Evolutionary conservation across 2,113 vertebrate species (phyloP).

Genomic region (Percopsis transmontana): DNA sequence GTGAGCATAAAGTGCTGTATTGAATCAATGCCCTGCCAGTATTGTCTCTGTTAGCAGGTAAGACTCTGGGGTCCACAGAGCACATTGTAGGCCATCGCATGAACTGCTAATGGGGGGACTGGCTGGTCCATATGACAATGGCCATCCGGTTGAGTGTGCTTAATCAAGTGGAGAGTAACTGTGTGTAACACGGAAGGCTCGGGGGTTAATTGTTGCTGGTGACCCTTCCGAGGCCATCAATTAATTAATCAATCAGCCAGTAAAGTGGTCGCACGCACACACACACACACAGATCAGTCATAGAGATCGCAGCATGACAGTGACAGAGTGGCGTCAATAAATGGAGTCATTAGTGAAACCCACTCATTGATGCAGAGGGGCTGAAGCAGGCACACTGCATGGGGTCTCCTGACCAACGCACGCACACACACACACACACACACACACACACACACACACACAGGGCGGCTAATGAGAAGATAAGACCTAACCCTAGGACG

Average conservation of each 20-base stretch:
- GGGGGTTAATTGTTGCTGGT: neutral
- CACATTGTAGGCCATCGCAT: neutral
- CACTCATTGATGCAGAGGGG: slow-evolving; percentile 2
- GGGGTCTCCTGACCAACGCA: slow-evolving; percentile 7
- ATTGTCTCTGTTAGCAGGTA: too few relatives aligned
- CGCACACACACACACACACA: slow-evolving; percentile 15
- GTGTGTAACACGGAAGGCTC: neutral
- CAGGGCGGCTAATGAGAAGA: slow-evolving; percentile 13
- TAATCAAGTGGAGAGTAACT: neutral
- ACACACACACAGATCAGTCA: slow-evolving; percentile 33
- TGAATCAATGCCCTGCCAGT: too few relatives aligned
- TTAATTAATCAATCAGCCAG: slow-evolving; percentile 1
- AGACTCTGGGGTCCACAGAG: too few relatives aligned
- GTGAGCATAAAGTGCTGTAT: too few relatives aligned
- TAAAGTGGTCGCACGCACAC: slow-evolving; percentile 7
- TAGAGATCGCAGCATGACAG: slow-evolving; percentile 20
- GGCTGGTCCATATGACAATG: neutral
- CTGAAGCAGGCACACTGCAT: too few relatives aligned
- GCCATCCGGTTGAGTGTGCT: neutral
- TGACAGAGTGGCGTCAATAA: slow-evolving; percentile 34
- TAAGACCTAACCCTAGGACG: slow-evolving; percentile 18
- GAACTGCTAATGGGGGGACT: neutral
- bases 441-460: neutral
- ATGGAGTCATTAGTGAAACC: slow-evolving; percentile 42
- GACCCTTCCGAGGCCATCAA: slow-evolving; percentile 10